Evolutionary conservation across 2,888 invertebrate genomes (phyloP).

Genomic region (Tachystola acroxantha): DNA sequence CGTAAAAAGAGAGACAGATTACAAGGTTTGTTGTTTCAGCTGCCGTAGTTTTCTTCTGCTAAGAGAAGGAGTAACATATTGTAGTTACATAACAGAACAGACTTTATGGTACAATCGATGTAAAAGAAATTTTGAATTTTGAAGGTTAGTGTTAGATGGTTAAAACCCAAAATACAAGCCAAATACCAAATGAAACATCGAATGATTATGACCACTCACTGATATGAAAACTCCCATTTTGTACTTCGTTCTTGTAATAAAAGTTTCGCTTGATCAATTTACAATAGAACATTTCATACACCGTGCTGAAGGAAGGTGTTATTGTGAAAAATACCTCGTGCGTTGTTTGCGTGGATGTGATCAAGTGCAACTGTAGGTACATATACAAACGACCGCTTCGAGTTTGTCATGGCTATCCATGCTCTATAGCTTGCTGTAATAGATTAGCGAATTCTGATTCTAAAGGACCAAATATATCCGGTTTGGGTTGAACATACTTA

Average conservation of each 20-base stretch:
- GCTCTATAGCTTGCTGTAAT: no score
- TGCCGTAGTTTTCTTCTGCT: no score
- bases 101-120: no score
- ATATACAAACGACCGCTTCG: neutral
- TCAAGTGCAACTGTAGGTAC: slow-evolving; percentile 6
- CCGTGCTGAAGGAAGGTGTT: neutral
- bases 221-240: neutral
- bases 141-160: slow-evolving; percentile 18
- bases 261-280: neutral
- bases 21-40: no score
- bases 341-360: slow-evolving; percentile 2
- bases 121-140: slow-evolving; percentile 16
- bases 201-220: neutral
- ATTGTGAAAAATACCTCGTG: neutral
- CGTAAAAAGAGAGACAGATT: no score
- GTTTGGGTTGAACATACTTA: no score
- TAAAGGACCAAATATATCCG: no score
- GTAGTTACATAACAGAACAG: no score
- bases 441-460: no score
- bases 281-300: neutral
- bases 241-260: neutral
- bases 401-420: no score
- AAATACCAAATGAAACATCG: neutral
- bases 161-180: slow-evolving; percentile 9
- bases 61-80: no score